Evolutionary conservation across 2,888 invertebrate species (phyloP).

Genomic region (Caenorhabditis auriculariae): DNA sequence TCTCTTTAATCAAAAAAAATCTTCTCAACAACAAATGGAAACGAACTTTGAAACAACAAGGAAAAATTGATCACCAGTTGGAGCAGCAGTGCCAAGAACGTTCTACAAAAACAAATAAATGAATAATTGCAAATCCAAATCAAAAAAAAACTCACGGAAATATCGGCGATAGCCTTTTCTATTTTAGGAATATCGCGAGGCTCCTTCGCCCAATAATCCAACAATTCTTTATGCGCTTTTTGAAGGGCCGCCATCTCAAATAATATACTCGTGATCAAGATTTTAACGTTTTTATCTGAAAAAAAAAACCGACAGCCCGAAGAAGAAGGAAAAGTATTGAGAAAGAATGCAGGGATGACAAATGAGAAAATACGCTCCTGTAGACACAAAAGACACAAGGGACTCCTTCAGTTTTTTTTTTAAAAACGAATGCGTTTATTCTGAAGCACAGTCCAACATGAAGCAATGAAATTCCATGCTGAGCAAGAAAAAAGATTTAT

Average conservation of each 20-base stretch:
- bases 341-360: neutral
- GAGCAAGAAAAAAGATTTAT: too few relatives aligned
- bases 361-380: too few relatives aligned
- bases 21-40: neutral
- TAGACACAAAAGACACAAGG: too few relatives aligned
- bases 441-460: too few relatives aligned
- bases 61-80: neutral
- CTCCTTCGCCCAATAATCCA: constrained; percentile 47
- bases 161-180: constrained; percentile 33
- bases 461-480: too few relatives aligned
- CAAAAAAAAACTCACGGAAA: constrained; percentile 33
- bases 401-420: too few relatives aligned
- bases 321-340: neutral
- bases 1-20: constrained; percentile 70
- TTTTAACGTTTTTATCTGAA: neutral
- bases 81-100: neutral
- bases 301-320: neutral
- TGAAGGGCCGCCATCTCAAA: constrained; percentile 22
- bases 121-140: neutral
- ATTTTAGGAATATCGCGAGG: constrained; percentile 28
- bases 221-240: constrained; percentile 40
- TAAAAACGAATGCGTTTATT: too few relatives aligned
- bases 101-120: neutral
- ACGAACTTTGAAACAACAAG: constrained; percentile 2
- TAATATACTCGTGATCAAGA: neutral